Conservation (phyloP, 2,113 vertebrate species). For the Scortum barcoo region DNA sequence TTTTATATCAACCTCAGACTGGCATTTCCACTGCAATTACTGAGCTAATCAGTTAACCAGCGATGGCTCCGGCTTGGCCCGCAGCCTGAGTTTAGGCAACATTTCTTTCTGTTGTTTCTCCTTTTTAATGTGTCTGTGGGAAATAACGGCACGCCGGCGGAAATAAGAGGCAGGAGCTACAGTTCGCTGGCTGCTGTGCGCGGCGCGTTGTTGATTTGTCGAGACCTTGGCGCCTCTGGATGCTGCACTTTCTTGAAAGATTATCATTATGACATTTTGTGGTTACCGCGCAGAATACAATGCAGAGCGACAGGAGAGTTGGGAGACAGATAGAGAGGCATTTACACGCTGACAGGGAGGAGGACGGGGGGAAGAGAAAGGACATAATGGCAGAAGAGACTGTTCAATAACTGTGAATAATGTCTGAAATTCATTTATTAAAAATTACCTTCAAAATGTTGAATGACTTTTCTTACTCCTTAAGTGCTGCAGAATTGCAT, state of each 20-base stretch:
- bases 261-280: slow-evolving; percentile 66
- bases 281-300: slow-evolving; percentile 33
- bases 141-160: slow-evolving; percentile 37
- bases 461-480: background rate
- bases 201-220: slow-evolving; percentile 36
- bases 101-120: slow-evolving; percentile 31
- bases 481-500: background rate
- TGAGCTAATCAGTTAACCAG: slow-evolving; percentile 69
- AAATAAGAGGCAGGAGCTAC: slow-evolving; percentile 14
- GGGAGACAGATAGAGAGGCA: slow-evolving; percentile 44
- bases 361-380: background rate
- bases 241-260: slow-evolving; percentile 53
- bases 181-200: slow-evolving; percentile 17
- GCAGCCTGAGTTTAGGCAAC: slow-evolving; percentile 37
- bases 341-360: slow-evolving; percentile 37
- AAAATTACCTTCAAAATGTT: slow-evolving; percentile 2
- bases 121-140: slow-evolving; percentile 20
- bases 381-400: background rate
- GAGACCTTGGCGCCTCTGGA: slow-evolving; percentile 26
- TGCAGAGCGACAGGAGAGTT: slow-evolving; percentile 27
- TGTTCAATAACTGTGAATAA: slow-evolving; percentile 29
- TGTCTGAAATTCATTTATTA: slow-evolving; percentile 21
- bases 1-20: slow-evolving; percentile 64
- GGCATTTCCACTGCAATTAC: slow-evolving; percentile 70
- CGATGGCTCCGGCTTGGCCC: slow-evolving; percentile 29